Evolutionary conservation across 2,888 invertebrate species (phyloP).

Genomic region (Crossocerus cetratus): DNA sequence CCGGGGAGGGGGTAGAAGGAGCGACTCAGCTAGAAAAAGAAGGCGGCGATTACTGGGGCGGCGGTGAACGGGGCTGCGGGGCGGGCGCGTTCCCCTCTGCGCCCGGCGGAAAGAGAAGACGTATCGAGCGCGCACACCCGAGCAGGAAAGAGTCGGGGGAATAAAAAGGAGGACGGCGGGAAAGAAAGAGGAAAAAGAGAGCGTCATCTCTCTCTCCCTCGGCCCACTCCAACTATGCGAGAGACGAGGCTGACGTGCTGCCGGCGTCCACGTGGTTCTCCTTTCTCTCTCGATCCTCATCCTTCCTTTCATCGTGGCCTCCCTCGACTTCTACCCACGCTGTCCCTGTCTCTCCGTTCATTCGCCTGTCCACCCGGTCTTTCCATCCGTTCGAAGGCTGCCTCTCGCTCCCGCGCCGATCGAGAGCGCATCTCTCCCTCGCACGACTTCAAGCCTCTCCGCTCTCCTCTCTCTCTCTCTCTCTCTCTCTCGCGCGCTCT

Average conservation of each 20-base stretch:
- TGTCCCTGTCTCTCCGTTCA: constrained; percentile 21
- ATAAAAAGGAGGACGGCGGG: constrained; percentile 33
- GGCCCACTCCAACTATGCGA: constrained; percentile 20
- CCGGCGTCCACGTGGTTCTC: constrained; percentile 60
- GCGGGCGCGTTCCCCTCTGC: neutral
- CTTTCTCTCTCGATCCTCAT: constrained; percentile 37
- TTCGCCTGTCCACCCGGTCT: too few relatives aligned
- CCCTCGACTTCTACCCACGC: constrained; percentile 17
- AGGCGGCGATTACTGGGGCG: neutral
- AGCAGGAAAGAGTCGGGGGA: neutral
- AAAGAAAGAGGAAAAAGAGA: constrained; percentile 30
- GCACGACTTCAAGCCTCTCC: neutral
- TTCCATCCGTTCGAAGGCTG: neutral
- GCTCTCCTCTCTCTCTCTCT: constrained; percentile 27
- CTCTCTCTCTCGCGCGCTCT: constrained; percentile 36
- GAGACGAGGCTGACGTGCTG: constrained; percentile 53
- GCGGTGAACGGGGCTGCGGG: neutral
- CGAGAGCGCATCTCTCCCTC: constrained; percentile 2
- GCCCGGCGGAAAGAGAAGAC: neutral
- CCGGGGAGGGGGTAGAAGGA: neutral
- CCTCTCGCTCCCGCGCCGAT: constrained; percentile 23
- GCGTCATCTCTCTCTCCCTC: constrained; percentile 15
- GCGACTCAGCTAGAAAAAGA: neutral
- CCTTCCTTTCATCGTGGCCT: constrained; percentile 22
- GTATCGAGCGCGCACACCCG: neutral